Evolutionary conservation across 2,797 vertebrate genomes (phyloP).

Genomic region (Lithobates pipiens): DNA sequence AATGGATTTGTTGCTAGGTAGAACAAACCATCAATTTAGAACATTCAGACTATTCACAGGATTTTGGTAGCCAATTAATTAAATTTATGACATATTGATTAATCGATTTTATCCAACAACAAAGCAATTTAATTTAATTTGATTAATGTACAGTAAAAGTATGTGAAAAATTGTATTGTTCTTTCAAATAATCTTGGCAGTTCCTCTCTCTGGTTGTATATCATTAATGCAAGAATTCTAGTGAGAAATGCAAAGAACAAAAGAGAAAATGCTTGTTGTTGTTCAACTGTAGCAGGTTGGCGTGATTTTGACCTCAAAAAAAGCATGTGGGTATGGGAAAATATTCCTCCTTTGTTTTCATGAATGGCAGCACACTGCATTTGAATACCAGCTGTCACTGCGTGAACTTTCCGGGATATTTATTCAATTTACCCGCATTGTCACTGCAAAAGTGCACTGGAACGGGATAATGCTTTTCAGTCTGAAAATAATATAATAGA

Average conservation of each 20-base stretch:
- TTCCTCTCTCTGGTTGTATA: constrained; percentile 12
- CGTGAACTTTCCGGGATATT: constrained; percentile 40
- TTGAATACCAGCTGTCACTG: constrained; percentile 56
- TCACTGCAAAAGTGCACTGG: constrained; percentile 45
- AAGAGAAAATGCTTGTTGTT: constrained; percentile 59
- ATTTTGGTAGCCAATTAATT: constrained; percentile 28
- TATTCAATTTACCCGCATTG: constrained; percentile 30
- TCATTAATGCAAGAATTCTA: constrained; percentile 59
- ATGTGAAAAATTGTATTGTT: constrained; percentile 45
- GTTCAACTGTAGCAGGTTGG: constrained; percentile 59
- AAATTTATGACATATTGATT: constrained; percentile 41
- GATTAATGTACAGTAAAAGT: constrained; percentile 44
- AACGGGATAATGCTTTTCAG: not conserved
- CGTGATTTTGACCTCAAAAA: constrained; percentile 54
- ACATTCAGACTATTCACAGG: constrained; percentile 13
- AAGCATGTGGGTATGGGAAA: constrained; percentile 61
- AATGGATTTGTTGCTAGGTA: constrained; percentile 39
- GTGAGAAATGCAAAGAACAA: constrained; percentile 47
- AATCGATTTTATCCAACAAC: constrained; percentile 21
- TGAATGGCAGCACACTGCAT: constrained; percentile 56
- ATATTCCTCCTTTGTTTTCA: constrained; percentile 56
- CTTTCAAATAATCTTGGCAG: not conserved
- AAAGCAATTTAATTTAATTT: constrained; percentile 22
- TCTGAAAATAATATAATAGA: not conserved
- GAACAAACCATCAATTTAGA: not conserved